Base-by-base conservation (phyloP, 2,888 invertebrate genomes). In the Erebia epiphron region DNA sequence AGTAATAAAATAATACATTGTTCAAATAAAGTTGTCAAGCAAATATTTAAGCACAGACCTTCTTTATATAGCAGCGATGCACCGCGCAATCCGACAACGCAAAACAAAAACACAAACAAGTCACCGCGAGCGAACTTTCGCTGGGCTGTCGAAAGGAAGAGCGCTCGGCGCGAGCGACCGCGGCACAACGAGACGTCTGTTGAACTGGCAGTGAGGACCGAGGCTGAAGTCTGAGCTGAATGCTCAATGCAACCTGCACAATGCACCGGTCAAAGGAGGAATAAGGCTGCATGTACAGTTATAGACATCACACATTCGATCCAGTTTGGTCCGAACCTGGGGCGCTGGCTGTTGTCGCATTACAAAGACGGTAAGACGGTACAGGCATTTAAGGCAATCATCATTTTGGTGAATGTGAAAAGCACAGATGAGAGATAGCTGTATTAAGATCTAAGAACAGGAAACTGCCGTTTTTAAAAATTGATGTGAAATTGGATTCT, bases 151-250 rank as follows among this genome's bases (percentile, higher is more conserved):
- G 46, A 57, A 57, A 60, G 70, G 50, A 70, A 75, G 75, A 76
- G 77, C 78, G 77, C 76, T 75, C 72, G 75, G 75, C 77, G 75
- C 75, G 74, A 69, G 76, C 74, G 75, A 73, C 76, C 74, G 75
- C 73, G 72, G 54, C 67, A 57, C 70, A 54, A 72, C 73, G 71
- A 63, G 68, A 70, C 73, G 70, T 69, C 73, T 46, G 72, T 67
- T 70, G 71, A 70, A 79, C 81, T 82, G 80, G 77, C 75, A 73
- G 68, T 67, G 67, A 13, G 46, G 18, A 54, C 54, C 18, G 56
- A 57, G 13, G 13, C 56, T 77, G 75, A 76, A 79, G 63, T 62
- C 74, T 79, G 78, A 18, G 41, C n/a, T 49, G 62, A 62, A 21
- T 13, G 18, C 18, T 21, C 62, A 67, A 46, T 61, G 46, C 78